A percentile compares a stretch with the other conserved stretches of the same genome.
Evolutionary conservation across 2,113 vertebrate genomes (phyloP).

Genomic region (Eleginops maclovinus): DNA sequence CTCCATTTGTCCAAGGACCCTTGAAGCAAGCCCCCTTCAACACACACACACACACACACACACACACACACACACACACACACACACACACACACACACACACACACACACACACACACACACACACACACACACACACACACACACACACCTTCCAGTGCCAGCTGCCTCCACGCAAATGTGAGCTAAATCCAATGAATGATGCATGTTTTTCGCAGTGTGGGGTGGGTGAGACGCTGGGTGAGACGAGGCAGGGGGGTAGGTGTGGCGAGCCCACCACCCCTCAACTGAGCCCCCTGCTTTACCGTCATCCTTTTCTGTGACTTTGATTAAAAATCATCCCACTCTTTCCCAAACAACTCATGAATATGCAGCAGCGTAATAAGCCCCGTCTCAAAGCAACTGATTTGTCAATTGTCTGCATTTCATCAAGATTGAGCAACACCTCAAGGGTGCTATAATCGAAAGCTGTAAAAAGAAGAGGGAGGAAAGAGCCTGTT

Average conservation of each 20-base stretch:
- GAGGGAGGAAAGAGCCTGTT: slow-evolving; percentile 79
- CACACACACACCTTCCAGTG: slow-evolving; percentile 49
- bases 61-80: slow-evolving; percentile 36
- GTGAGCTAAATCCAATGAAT: slow-evolving; percentile 84
- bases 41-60: slow-evolving; percentile 28
- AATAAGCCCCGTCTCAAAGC: slow-evolving; percentile 78
- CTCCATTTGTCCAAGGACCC: slow-evolving; percentile 82
- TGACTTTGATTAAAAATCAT: slow-evolving; percentile 92
- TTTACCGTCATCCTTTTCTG: slow-evolving; percentile 71
- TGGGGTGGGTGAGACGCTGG: slow-evolving; percentile 43
- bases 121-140: slow-evolving; percentile 31
- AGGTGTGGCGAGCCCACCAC: slow-evolving; percentile 27
- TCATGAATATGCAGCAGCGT: slow-evolving; percentile 90
- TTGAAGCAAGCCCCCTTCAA: slow-evolving; percentile 76
- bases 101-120: slow-evolving; percentile 34
- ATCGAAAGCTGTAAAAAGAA: slow-evolving; percentile 83
- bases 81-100: slow-evolving; percentile 27
- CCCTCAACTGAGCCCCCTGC: slow-evolving; percentile 36
- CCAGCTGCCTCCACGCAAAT: slow-evolving; percentile 80
- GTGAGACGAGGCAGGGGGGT: slow-evolving; percentile 22
- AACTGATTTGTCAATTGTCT: slow-evolving; percentile 91
- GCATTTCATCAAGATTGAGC: slow-evolving; percentile 87
- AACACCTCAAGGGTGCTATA: slow-evolving; percentile 85
- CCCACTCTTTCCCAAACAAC: slow-evolving; percentile 72
- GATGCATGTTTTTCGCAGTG: slow-evolving; percentile 83